Percentiles rank a stretch among this genome's conserved stretches.
Evolutionary conservation across 2,113 vertebrate species (phyloP).

Genomic region (Apaloderma vittatum): DNA sequence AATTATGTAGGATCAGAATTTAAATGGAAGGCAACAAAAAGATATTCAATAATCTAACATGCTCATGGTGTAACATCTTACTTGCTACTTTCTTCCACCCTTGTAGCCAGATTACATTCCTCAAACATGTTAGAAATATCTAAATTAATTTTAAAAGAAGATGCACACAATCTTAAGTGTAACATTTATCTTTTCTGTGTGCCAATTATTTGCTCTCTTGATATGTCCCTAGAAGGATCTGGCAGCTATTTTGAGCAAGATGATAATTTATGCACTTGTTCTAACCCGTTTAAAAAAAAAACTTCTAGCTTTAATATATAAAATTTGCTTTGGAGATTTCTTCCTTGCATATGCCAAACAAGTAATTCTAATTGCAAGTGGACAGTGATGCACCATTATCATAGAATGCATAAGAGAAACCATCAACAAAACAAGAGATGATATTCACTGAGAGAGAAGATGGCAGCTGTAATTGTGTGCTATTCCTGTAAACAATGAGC

Average conservation of each 20-base stretch:
- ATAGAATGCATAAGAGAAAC: neutral
- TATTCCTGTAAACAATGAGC: neutral
- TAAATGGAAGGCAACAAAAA: constrained; percentile 30
- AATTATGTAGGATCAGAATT: constrained; percentile 3
- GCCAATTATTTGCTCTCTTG: neutral
- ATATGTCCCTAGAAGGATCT: neutral
- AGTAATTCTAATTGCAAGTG: neutral
- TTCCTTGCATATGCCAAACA: neutral
- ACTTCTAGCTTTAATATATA: neutral
- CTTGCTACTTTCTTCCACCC: neutral
- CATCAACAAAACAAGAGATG: neutral
- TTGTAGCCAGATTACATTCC: neutral
- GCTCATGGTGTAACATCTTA: neutral
- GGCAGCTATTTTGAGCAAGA: neutral
- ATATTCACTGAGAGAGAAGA: neutral
- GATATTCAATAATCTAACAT: neutral
- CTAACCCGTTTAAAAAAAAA: neutral
- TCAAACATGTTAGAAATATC: neutral
- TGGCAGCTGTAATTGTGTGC: neutral
- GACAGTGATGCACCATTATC: neutral
- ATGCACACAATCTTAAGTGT: neutral
- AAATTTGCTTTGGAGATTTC: neutral
- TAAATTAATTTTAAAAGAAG: neutral
- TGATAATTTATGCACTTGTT: neutral
- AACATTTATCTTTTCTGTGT: neutral